A percentile compares a stretch with the other conserved stretches of the same genome.
Conservation (phyloP, 2,113 vertebrate species). For the Chaetodon trifascialis region DNA sequence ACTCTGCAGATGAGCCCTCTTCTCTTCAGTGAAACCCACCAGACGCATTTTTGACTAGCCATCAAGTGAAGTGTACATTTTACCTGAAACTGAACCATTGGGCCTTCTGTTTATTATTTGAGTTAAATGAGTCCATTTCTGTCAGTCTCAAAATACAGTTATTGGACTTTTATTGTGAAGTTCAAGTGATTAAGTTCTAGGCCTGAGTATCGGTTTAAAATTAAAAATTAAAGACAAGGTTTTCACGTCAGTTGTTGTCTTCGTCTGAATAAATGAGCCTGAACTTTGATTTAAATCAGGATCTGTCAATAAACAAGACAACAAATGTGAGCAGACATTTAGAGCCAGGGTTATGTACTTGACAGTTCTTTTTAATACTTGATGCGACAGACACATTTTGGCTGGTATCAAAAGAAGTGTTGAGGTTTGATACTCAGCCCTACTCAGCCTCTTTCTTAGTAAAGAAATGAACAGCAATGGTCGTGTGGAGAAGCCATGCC, state of each 20-base stretch:
- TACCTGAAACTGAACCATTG: background rate
- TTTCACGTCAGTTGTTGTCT: too few species aligned
- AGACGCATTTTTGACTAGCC: background rate
- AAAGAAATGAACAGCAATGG: too few species aligned
- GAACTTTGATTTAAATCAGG: too few species aligned
- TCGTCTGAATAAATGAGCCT: too few species aligned
- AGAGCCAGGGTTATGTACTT: background rate
- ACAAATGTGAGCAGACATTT: background rate
- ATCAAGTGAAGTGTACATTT: background rate
- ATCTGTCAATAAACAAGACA: background rate
- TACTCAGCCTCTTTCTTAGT: too few species aligned
- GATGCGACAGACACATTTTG: background rate
- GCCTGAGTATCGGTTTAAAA: background rate
- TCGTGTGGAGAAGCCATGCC: conserved; percentile 1
- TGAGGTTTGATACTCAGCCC: too few species aligned
- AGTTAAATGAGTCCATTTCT: background rate
- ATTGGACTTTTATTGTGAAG: background rate
- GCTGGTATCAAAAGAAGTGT: background rate
- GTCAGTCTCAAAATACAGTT: background rate
- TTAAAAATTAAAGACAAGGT: too few species aligned
- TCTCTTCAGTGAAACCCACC: background rate
- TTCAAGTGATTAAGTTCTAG: background rate
- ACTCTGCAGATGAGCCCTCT: conserved; percentile 28
- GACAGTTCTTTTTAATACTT: background rate
- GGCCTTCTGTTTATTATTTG: background rate